Percentiles rank a stretch among this genome's conserved stretches.
Evolutionary conservation across 2,113 vertebrate genomes (phyloP).

Genomic region (Clupea harengus): DNA sequence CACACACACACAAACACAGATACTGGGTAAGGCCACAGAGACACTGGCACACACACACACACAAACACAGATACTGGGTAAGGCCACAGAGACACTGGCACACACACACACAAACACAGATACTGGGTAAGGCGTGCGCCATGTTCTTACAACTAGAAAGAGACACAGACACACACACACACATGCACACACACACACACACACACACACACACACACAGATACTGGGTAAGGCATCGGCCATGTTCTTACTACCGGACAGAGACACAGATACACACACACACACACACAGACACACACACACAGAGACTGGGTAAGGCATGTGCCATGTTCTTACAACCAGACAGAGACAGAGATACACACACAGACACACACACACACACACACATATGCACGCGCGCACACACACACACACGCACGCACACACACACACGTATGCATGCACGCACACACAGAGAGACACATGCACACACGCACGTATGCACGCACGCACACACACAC

Average conservation of each 20-base stretch:
- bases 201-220: conserved; percentile 54
- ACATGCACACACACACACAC: not conserved
- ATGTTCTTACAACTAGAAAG: not conserved
- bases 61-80: conserved; percentile 71
- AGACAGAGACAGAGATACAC: not conserved
- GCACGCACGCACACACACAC: not conserved
- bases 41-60: not conserved
- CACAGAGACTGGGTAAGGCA: conserved; percentile 75
- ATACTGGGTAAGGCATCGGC: conserved; percentile 64
- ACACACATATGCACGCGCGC: too few species aligned
- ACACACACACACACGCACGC: conserved; percentile 58
- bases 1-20: not conserved
- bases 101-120: not conserved
- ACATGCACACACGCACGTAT: not conserved
- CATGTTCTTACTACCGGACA: not conserved
- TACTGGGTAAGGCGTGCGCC: conserved; percentile 67
- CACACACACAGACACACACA: too few species aligned
- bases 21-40: too few species aligned
- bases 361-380: not conserved
- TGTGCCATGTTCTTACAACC: not conserved
- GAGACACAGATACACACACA: not conserved
- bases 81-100: conserved; percentile 28
- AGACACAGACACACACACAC: not conserved
- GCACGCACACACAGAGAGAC: too few species aligned
- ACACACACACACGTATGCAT: not conserved